Evolutionary conservation across 2,797 vertebrate species (phyloP), one percentile per base, ranked within the genome.

Genomic region (Agapornis canus): DNA sequence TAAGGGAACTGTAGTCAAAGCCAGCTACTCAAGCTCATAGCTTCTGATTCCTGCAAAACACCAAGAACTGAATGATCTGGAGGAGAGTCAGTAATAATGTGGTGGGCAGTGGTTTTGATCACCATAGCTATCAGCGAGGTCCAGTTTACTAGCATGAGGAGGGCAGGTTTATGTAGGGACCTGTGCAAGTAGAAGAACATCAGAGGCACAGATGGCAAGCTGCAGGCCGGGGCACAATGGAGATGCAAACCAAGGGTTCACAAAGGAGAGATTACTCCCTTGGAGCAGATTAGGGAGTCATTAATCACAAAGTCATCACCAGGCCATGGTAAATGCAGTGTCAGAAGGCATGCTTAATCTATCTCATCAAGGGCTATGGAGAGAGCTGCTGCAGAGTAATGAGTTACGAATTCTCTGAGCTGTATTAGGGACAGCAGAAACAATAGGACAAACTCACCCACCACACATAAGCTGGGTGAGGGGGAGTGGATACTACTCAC

Each of bases 71-170:
- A 56, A 32, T 22, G 54, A 52, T 39, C 39, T 37, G 64, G 49
- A 90, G 48, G 61, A 4, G 45, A 39, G 25, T 32, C 48, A 45
- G 1, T 45, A 11, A 27, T 45, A 12, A 31, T 13, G 17, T 63
- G 51, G 13, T 56, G 54, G 11, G 10, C 45, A 40, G 6, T 60
- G 49, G 18, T n/a, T 91, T 61, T 66, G 45, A 21, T 85, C 57
- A 9, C 39, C 0, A 0, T 14, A 63, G 32, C 31, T 64, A 0
- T 63, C 11, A 12, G 32, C 10, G n/a, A n/a, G 5, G 8, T 63
- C 29, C 12, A 2, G 40, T 89, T 39, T 26, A 13, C 17, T 29
- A 15, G 45, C 15, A 9, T 4, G 49, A 69, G 82, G 21, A 42
- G 29, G 42, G 10, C 32, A 48, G 29, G 65, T 48, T 89, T 66